These are phyloP conservation scores for Eublepharis macularius DNA, from an alignment of 2,113 vertebrate species.

Conservation along the genomic window DNA sequence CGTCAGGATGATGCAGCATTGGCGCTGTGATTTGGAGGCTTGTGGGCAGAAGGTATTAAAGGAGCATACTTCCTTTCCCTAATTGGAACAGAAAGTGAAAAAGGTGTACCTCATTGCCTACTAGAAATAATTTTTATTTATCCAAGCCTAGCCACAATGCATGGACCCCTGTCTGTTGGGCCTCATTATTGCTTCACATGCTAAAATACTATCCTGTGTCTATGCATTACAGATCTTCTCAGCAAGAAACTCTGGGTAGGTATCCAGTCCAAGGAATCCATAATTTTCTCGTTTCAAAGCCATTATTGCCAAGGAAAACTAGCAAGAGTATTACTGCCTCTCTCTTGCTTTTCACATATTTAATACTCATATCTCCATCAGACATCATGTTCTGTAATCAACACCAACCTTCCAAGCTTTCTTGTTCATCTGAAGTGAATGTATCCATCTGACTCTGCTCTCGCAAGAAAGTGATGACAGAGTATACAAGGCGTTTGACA, in stretches of 20 bases:
- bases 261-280: background rate
- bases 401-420: conserved; percentile 93
- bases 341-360: background rate
- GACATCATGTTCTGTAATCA: background rate
- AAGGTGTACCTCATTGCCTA: background rate
- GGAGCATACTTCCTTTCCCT: background rate
- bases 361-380: background rate
- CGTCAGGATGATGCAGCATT: too few relatives aligned
- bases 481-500: conserved; percentile 92
- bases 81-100: background rate
- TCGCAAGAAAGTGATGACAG: conserved; percentile 94
- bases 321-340: background rate
- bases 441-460: conserved; percentile 91
- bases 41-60: background rate
- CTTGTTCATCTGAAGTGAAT: conserved; percentile 93
- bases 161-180: background rate
- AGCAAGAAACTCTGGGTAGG: background rate
- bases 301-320: background rate
- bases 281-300: background rate
- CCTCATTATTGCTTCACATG: background rate
- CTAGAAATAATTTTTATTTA: background rate
- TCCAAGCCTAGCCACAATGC: background rate
- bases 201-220: background rate
- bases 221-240: background rate
- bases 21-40: too few relatives aligned